A percentile compares a stretch with the other conserved stretches of the same genome.
Conservation (phyloP, 1,140 invertebrate species). For the Archegozetes longisetosus region DNA sequence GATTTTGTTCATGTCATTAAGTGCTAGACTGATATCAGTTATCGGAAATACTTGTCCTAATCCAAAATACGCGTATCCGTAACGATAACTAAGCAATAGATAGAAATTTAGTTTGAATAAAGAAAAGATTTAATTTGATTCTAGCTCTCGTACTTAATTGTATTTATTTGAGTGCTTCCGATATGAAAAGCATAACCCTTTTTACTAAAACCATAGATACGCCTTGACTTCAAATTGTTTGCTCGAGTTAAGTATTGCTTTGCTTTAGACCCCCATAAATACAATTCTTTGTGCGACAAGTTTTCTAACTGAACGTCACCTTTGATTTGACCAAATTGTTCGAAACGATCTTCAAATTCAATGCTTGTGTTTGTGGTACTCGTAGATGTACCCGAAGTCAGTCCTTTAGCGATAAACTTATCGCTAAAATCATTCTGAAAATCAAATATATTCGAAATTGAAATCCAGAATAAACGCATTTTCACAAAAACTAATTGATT, state of each 20-base stretch:
- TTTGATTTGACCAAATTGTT: slow-evolving; percentile 2
- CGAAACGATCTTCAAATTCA: not conserved
- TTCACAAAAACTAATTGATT: not conserved
- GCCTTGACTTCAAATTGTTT: too few species aligned
- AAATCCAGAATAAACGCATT: not conserved
- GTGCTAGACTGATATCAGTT: too few species aligned
- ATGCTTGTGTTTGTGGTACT: not conserved
- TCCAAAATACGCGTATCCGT: too few species aligned
- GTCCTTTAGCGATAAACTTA: not conserved
- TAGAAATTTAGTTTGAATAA: too few species aligned
- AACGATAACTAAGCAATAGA: too few species aligned
- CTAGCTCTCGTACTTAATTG: too few species aligned
- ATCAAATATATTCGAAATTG: not conserved
- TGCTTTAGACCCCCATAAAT: not conserved
- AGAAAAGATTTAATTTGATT: too few species aligned
- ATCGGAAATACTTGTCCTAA: too few species aligned
- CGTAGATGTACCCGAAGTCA: not conserved
- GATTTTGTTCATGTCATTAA: too few species aligned
- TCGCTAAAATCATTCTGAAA: not conserved
- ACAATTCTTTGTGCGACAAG: not conserved
- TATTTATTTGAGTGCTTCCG: too few species aligned
- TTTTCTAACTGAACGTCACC: not conserved
- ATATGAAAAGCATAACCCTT: too few species aligned
- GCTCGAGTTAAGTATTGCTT: not conserved
- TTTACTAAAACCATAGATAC: too few species aligned